phyloP scores from a whole-genome alignment of 1,140 invertebrate species.

The Neodiprion fabricii region DNA sequence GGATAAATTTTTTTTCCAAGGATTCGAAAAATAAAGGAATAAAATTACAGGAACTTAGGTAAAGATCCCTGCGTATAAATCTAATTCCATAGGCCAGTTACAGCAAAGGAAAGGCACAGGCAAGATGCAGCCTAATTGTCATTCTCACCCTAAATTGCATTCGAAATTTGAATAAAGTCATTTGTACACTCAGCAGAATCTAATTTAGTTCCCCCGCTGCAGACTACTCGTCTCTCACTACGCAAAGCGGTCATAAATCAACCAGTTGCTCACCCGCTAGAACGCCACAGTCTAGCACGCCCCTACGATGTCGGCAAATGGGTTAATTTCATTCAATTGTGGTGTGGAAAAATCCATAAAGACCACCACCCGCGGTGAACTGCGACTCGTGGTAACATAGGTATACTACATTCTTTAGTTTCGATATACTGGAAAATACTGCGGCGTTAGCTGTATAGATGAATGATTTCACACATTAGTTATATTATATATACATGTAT shows the following conservation, averaged over 20 bases:
- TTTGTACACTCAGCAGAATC: constrained; percentile 57
- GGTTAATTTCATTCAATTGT: constrained; percentile 40
- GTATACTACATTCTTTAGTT: background rate
- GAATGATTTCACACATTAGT: too few species aligned
- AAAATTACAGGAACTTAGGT: too few species aligned
- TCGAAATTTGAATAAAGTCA: constrained; percentile 58
- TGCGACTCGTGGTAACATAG: background rate
- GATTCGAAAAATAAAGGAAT: too few species aligned
- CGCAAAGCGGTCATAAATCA: constrained; percentile 60
- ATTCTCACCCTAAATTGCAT: constrained; percentile 5
- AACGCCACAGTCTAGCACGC: constrained; percentile 46
- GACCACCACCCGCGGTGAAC: background rate
- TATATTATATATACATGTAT: too few species aligned
- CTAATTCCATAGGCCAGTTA: too few species aligned
- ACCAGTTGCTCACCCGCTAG: constrained; percentile 54
- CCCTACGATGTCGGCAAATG: constrained; percentile 58
- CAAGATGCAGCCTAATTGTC: background rate
- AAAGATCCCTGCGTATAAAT: too few species aligned
- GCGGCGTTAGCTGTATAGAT: too few species aligned
- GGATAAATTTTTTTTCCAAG: too few species aligned
- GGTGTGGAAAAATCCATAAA: constrained; percentile 7
- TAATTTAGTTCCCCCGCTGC: constrained; percentile 44
- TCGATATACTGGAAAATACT: background rate
- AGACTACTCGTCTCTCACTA: constrained; percentile 6
- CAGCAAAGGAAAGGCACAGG: background rate